phyloP scores from a whole-genome alignment of 2,797 vertebrate genomes.

The Coreius guichenoti region DNA sequence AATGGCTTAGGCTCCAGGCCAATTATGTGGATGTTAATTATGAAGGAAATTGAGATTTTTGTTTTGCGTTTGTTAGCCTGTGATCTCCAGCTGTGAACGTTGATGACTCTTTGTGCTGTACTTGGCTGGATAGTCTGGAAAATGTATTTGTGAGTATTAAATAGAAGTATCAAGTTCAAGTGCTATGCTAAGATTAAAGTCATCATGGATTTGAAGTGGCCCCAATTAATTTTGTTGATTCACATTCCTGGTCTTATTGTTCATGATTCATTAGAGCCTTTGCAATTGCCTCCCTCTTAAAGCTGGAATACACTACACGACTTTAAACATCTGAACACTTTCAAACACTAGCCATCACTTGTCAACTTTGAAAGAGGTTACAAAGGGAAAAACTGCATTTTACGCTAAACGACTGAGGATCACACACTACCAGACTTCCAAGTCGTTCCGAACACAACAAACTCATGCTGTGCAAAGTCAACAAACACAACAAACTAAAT shows the following conservation, averaged over 20 bases:
- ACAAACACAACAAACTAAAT: no score
- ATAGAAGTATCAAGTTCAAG: slow-evolving; percentile 5
- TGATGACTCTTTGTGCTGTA: slow-evolving; percentile 19
- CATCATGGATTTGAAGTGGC: slow-evolving; percentile 9
- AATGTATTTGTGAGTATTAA: neutral
- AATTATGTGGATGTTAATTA: slow-evolving; percentile 39
- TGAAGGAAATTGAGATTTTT: slow-evolving; percentile 30
- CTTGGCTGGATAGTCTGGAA: slow-evolving; percentile 26
- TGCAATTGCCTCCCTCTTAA: neutral
- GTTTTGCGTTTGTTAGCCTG: slow-evolving; percentile 17
- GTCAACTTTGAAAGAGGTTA: neutral
- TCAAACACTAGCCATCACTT: neutral
- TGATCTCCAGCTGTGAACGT: slow-evolving; percentile 27
- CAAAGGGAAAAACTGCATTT: neutral
- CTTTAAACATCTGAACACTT: neutral
- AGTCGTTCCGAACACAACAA: neutral
- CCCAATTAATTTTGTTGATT: neutral
- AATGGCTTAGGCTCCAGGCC: slow-evolving; percentile 35
- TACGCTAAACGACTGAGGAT: neutral
- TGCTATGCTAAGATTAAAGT: neutral
- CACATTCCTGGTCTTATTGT: slow-evolving; percentile 8
- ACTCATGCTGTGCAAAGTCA: neutral
- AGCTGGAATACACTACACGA: neutral
- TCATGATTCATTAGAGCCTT: neutral
- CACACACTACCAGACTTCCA: neutral